These are phyloP conservation scores for Pterophyllum scalare DNA, from an alignment of 2,113 vertebrate genomes.

Conservation along the genomic window DNA sequence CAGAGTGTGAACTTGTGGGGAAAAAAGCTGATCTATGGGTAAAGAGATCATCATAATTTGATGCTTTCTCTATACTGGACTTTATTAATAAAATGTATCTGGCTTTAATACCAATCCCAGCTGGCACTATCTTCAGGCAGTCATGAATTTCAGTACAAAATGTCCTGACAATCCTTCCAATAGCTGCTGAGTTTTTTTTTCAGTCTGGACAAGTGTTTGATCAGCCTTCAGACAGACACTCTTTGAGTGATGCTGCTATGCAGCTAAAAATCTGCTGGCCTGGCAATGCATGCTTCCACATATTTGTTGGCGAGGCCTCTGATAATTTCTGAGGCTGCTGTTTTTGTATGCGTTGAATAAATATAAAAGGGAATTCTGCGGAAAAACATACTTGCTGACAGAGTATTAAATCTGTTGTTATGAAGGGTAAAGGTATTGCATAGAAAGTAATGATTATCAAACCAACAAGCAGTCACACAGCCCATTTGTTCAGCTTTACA, in stretches of 20 bases:
- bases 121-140: not conserved
- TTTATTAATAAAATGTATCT: not conserved
- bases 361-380: conserved; percentile 38
- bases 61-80: not conserved
- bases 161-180: not conserved
- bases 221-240: conserved; percentile 1
- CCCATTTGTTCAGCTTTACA: conserved; percentile 43
- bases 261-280: not conserved
- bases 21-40: not conserved
- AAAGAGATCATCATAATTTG: not conserved
- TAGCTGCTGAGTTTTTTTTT: not conserved
- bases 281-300: not conserved
- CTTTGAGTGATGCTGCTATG: not conserved
- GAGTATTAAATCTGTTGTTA: conserved; percentile 9
- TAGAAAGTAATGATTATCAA: conserved; percentile 35
- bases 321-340: not conserved
- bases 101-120: not conserved
- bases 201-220: conserved; percentile 1
- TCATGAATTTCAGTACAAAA: not conserved
- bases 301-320: not conserved
- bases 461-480: conserved; percentile 12
- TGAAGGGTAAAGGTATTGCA: conserved; percentile 2
- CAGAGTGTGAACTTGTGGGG: not conserved
- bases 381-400: not conserved
- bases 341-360: conserved; percentile 31